Evolutionary conservation across 1,140 invertebrate species (phyloP).

Genomic region (Zelostemma sp.): DNA sequence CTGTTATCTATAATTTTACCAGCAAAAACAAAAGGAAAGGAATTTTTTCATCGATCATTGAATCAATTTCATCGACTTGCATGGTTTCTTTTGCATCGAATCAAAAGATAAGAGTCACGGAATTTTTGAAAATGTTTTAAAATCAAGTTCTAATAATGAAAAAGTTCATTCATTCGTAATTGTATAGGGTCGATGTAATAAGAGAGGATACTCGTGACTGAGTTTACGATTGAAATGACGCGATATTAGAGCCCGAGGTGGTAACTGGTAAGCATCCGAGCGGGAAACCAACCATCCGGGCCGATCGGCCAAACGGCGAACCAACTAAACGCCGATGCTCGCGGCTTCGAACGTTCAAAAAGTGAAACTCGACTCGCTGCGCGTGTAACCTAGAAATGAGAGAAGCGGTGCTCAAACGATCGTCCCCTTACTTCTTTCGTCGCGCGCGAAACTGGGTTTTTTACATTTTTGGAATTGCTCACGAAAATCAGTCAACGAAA

Average conservation of each 20-base stretch:
- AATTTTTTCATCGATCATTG: too few relatives aligned
- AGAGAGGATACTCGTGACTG: slow-evolving; percentile 5
- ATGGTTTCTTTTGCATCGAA: too few relatives aligned
- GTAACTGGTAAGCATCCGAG: slow-evolving; percentile 42
- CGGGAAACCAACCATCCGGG: slow-evolving; percentile 47
- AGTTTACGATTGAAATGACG: slow-evolving; percentile 27
- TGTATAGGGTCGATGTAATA: too few relatives aligned
- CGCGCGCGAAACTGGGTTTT: slow-evolving; percentile 18
- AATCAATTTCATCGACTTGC: too few relatives aligned
- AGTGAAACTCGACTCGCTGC: slow-evolving; percentile 70
- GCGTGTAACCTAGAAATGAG: slow-evolving; percentile 71
- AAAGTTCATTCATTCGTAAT: too few relatives aligned
- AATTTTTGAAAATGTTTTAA: too few relatives aligned
- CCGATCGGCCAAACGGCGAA: slow-evolving; percentile 45
- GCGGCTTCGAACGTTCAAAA: slow-evolving; percentile 67
- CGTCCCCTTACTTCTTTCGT: slow-evolving; percentile 10
- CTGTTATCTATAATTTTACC: too few relatives aligned
- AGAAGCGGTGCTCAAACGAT: slow-evolving; percentile 67
- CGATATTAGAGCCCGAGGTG: slow-evolving; percentile 19
- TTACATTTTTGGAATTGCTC: background rate
- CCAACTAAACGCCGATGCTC: slow-evolving; percentile 53
- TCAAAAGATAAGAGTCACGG: too few relatives aligned
- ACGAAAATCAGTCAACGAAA: too few relatives aligned
- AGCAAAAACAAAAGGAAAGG: too few relatives aligned
- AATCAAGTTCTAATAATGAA: too few relatives aligned